These are phyloP conservation scores for Phania funesta DNA, from an alignment of 2,888 invertebrate species.

Conservation along the genomic window DNA sequence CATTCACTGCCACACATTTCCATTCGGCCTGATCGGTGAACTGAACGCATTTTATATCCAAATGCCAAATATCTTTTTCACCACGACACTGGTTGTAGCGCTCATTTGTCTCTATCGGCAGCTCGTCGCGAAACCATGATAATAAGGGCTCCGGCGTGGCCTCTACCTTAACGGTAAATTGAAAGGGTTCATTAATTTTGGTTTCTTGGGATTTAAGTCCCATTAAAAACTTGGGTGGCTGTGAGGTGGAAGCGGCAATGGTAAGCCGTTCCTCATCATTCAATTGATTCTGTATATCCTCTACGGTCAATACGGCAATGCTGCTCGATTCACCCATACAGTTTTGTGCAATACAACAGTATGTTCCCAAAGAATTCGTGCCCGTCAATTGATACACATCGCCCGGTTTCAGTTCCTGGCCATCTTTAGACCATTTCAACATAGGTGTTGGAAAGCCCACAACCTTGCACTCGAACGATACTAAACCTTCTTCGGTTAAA, in stretches of 20 bases:
- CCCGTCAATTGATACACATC: constrained; percentile 96
- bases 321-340: constrained; percentile 95
- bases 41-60: constrained; percentile 88
- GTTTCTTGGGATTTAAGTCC: constrained; percentile 91
- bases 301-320: constrained; percentile 92
- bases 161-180: constrained; percentile 90
- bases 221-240: constrained; percentile 90
- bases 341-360: constrained; percentile 93
- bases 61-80: constrained; percentile 86
- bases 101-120: constrained; percentile 86
- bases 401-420: constrained; percentile 93
- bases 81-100: constrained; percentile 86
- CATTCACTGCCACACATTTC: constrained; percentile 94
- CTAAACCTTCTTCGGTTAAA: constrained; percentile 93
- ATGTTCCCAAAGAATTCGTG: constrained; percentile 92
- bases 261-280: constrained; percentile 90
- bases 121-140: constrained; percentile 94
- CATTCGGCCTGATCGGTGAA: constrained; percentile 94
- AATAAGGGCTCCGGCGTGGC: constrained; percentile 90
- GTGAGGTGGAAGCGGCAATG: constrained; percentile 84
- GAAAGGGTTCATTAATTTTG: constrained; percentile 90
- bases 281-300: constrained; percentile 93
- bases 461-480: constrained; percentile 96
- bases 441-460: constrained; percentile 94
- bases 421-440: constrained; percentile 95